Evolutionary conservation across 1,140 invertebrate genomes (phyloP).

Genomic region (Hyposmocoma kahamanoa): DNA sequence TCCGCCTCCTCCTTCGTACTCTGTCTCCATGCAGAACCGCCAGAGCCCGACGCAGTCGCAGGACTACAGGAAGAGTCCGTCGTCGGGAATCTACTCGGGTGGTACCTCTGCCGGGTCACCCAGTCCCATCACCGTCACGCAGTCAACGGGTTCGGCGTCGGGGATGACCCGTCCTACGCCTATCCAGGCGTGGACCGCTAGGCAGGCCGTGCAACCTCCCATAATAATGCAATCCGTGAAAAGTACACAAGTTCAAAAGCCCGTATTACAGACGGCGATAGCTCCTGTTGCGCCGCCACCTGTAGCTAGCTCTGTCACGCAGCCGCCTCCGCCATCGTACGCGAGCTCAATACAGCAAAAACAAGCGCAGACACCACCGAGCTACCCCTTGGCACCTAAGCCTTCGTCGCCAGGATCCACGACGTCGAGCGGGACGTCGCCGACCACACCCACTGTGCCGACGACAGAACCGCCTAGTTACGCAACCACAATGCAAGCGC

Average conservation of each 20-base stretch:
- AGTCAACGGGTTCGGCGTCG: slow-evolving; percentile 73
- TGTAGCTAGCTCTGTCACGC: slow-evolving; percentile 65
- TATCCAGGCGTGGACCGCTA: slow-evolving; percentile 83
- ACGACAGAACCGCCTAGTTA: slow-evolving; percentile 94
- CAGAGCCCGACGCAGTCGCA: slow-evolving; percentile 89
- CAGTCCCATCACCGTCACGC: slow-evolving; percentile 84
- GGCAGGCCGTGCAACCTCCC: slow-evolving; percentile 90
- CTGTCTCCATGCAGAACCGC: slow-evolving; percentile 87
- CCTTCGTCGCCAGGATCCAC: slow-evolving; percentile 75
- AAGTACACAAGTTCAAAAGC: slow-evolving; percentile 95
- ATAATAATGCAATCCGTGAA: slow-evolving; percentile 98
- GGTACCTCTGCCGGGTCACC: slow-evolving; percentile 86
- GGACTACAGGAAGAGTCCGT: slow-evolving; percentile 84
- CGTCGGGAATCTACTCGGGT: slow-evolving; percentile 87
- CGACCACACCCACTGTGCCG: slow-evolving; percentile 78
- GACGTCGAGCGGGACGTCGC: slow-evolving; percentile 58
- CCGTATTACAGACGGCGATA: slow-evolving; percentile 93
- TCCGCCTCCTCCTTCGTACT: slow-evolving; percentile 88
- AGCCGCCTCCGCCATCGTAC: slow-evolving; percentile 85
- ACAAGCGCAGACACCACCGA: slow-evolving; percentile 69
- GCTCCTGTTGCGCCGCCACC: slow-evolving; percentile 86
- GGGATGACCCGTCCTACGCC: slow-evolving; percentile 83
- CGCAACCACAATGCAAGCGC: slow-evolving; percentile 91
- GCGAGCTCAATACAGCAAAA: slow-evolving; percentile 87
- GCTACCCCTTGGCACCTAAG: slow-evolving; percentile 71